These are phyloP conservation scores for Trididemnum nubilum DNA, from an alignment of 23 tunicate species.

Conservation along the genomic window DNA sequence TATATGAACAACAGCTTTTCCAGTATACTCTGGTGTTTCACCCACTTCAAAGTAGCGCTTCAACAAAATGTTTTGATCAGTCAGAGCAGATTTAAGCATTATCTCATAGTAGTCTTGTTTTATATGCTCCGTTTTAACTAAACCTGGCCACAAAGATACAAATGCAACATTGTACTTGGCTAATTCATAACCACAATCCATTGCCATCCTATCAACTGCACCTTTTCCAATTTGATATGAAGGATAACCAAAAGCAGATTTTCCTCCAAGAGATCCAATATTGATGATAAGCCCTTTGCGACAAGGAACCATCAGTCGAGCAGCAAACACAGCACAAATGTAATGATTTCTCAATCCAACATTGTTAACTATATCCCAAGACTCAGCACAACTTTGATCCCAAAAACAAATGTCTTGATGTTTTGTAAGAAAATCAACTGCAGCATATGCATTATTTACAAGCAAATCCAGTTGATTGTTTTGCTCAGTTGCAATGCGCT, in stretches of 20 bases:
- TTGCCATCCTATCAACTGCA: conserved; percentile 90
- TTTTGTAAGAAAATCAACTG: background rate
- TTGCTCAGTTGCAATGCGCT: conserved; percentile 42
- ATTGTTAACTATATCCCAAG: background rate
- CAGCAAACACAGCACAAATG: conserved; percentile 63
- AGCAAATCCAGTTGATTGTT: conserved; percentile 66
- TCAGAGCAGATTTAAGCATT: no score
- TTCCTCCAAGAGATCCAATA: conserved; percentile 62
- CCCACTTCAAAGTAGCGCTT: background rate
- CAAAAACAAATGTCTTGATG: background rate
- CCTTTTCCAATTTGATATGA: conserved; percentile 68
- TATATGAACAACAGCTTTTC: conserved; percentile 1
- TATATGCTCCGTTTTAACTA: conserved; percentile 69
- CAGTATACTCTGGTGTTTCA: conserved; percentile 15
- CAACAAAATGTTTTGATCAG: background rate
- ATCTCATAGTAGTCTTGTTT: background rate
- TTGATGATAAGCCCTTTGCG: conserved; percentile 74
- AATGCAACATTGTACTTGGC: conserved; percentile 62
- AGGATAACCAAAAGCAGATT: conserved; percentile 41
- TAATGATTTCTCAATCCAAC: conserved; percentile 40
- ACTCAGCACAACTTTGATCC: background rate
- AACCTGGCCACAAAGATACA: conserved; percentile 91
- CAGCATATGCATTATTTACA: conserved; percentile 90
- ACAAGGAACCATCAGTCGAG: conserved; percentile 63
- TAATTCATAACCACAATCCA: conserved; percentile 78